Conservation (phyloP, 1,140 invertebrate genomes). For the Andrena cerasifolii region DNA sequence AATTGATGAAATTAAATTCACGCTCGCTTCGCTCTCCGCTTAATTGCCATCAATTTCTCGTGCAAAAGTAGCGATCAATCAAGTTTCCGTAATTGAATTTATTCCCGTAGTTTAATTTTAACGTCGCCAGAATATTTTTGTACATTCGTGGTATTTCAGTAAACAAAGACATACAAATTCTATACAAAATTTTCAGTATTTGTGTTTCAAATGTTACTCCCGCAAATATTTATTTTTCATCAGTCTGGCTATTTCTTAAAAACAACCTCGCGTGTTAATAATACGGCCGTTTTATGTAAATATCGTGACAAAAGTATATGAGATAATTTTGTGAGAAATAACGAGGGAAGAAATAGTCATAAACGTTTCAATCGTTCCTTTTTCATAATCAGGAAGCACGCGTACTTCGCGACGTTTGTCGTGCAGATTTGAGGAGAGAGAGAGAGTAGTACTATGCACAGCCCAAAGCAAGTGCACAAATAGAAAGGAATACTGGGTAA, state of each 20-base stretch:
- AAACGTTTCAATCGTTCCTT: constrained; percentile 10
- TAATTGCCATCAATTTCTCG: background rate
- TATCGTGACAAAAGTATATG: background rate
- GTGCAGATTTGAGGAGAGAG: constrained; percentile 22
- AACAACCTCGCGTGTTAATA: no score
- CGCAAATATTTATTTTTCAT: no score
- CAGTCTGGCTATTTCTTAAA: no score
- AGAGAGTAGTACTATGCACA: constrained; percentile 6
- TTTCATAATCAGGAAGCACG: background rate
- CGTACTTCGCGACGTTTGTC: constrained; percentile 4
- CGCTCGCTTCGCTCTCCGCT: background rate
- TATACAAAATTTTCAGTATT: background rate
- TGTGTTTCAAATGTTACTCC: background rate
- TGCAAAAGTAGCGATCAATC: background rate
- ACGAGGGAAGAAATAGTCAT: background rate
- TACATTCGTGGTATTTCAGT: background rate
- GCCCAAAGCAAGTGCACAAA: constrained; percentile 37
- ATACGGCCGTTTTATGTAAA: no score
- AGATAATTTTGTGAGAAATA: background rate
- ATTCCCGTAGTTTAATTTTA: background rate
- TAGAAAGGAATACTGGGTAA: constrained; percentile 51
- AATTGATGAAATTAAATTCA: constrained; percentile 11
- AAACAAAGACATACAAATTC: background rate
- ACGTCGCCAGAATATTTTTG: no score
- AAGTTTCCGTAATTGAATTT: background rate